Percentiles rank a stretch among this genome's conserved stretches.
Evolutionary conservation across 1,140 invertebrate genomes (phyloP).

Genomic region (Mactra quadrangularis): DNA sequence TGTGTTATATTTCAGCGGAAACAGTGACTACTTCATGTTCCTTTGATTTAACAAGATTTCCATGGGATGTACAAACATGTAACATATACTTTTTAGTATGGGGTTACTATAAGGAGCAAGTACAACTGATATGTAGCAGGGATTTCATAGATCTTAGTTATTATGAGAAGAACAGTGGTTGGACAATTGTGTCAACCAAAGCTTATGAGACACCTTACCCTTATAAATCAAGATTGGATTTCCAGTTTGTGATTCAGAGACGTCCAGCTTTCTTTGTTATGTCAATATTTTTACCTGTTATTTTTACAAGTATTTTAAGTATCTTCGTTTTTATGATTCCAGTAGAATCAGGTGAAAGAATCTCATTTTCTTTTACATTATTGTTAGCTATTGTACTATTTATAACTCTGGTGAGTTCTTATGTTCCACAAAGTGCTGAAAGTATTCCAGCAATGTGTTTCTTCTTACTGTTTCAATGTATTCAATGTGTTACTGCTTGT

Average conservation of each 20-base stretch:
- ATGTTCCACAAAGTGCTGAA: neutral
- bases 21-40: neutral
- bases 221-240: neutral
- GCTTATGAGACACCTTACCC: neutral
- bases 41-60: conserved; percentile 1
- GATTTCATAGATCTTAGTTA: neutral
- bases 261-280: conserved; percentile 21
- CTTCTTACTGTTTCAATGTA: neutral
- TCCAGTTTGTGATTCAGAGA: neutral
- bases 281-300: neutral
- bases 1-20: conserved; percentile 3
- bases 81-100: neutral
- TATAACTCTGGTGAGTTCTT: conserved; percentile 8
- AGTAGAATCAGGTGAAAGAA: conserved; percentile 16
- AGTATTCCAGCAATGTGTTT: conserved; percentile 3
- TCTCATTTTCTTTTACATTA: conserved; percentile 10
- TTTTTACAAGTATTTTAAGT: neutral
- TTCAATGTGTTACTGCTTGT: conserved; percentile 1
- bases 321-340: conserved; percentile 20
- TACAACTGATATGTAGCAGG: neutral
- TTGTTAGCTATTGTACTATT: neutral
- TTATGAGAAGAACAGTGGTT: neutral
- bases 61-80: conserved; percentile 33
- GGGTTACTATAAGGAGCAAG: neutral
- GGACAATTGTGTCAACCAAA: neutral